These are phyloP conservation scores for Seira musarum DNA, from an alignment of 2,888 invertebrate genomes.

Conservation along the genomic window DNA sequence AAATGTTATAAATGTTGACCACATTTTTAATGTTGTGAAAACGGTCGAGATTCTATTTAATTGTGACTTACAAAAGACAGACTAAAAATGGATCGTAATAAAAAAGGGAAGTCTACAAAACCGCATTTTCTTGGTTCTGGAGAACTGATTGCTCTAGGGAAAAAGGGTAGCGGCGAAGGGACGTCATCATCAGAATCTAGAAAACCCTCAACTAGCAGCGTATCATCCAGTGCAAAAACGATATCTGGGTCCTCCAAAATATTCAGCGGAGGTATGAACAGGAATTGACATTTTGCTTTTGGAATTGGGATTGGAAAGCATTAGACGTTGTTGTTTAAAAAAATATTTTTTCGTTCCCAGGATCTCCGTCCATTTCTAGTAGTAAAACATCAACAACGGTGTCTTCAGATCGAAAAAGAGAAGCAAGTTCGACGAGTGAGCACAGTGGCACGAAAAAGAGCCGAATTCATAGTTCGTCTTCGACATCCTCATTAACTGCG, in stretches of 20 bases:
- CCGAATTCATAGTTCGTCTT: slow-evolving; percentile 21
- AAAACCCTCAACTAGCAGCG: slow-evolving; percentile 15
- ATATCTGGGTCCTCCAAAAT: slow-evolving; percentile 36
- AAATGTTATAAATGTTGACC: no score
- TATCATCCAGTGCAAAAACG: not conserved
- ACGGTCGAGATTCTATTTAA: no score
- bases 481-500: slow-evolving; percentile 21
- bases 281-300: not conserved
- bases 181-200: slow-evolving; percentile 19
- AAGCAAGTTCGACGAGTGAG: slow-evolving; percentile 17
- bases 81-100: slow-evolving; percentile 42
- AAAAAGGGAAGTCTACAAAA: slow-evolving; percentile 57
- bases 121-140: slow-evolving; percentile 61
- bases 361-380: slow-evolving; percentile 8
- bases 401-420: slow-evolving; percentile 45
- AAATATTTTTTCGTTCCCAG: slow-evolving; percentile 3
- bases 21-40: no score
- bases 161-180: slow-evolving; percentile 32
- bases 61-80: no score
- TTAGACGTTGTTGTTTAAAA: slow-evolving; percentile 1
- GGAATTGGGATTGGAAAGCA: not conserved
- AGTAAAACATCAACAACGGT: slow-evolving; percentile 26
- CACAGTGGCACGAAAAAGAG: slow-evolving; percentile 49
- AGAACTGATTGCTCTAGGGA: slow-evolving; percentile 64
- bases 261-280: slow-evolving; percentile 25